Evolutionary conservation across 2,888 invertebrate species (phyloP), one percentile per base, ranked within the genome.

Genomic region (Tetragonula carbonaria): DNA sequence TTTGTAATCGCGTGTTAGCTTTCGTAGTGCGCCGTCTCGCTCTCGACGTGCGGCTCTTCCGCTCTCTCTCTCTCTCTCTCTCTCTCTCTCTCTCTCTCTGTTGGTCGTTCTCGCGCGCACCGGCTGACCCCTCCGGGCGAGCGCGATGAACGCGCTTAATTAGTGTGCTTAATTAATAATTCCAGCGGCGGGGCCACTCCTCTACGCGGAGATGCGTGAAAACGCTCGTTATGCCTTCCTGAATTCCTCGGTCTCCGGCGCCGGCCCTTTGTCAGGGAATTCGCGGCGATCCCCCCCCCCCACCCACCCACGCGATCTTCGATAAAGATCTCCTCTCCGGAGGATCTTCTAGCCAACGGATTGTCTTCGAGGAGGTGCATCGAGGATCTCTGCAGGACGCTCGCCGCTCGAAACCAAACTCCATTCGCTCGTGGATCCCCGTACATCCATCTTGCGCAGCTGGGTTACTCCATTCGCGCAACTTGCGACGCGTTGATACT

Each of bases 81-180:
- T 74, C 66, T 5, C n/a, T n/a, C n/a, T n/a, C 53, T 65, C 57
- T 5, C 28, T 50, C 74, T 62, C 70, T 63, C 16, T 18, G 13
- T 53, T 45, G 33, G 23, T 66, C 57, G 23, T 18, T 23, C 78
- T 65, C 68, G 62, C 84, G 75, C 80, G 74, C 72, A 68, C 70
- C 38, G 80, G 80, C 82, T 88, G 86, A 89, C 90, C 88, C 88
- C 88, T 89, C 82, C 87, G 83, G 87, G 89, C 86, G 76, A 83
- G 82, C 88, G 86, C 86, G 90, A 86, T 86, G 89, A 89, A 87
- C 89, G 88, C 84, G 88, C 88, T 89, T 89, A 89, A 89, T 89
- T 89, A 89, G 90, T 86, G 90, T 87, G 88, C 88, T 89, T 89
- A 89, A 89, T 89, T 89, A 89, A 89, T 89, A 89, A 89, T 89